Percentiles rank a stretch among this genome's conserved stretches.
phyloP scores from a whole-genome alignment of 2,797 vertebrate species.

The Mormyrus proboscirostris region DNA sequence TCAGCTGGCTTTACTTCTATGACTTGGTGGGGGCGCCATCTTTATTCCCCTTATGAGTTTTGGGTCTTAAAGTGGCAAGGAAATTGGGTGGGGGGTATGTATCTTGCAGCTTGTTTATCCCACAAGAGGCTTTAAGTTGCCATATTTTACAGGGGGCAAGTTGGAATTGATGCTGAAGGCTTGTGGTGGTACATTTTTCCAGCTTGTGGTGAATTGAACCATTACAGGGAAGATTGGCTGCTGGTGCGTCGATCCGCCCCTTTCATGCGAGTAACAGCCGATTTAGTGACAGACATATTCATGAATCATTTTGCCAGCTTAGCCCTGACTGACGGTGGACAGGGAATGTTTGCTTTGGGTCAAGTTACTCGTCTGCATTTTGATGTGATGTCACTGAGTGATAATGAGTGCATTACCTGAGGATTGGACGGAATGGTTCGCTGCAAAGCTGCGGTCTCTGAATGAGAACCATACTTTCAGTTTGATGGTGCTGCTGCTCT shows the following conservation, averaged over 20 bases:
- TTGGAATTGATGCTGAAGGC: neutral
- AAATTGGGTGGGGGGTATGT: neutral
- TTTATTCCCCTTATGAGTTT: neutral
- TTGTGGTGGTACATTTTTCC: neutral
- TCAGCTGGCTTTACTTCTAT: neutral
- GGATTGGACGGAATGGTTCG: neutral
- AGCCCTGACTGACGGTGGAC: neutral
- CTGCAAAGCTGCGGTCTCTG: neutral
- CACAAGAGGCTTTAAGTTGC: neutral
- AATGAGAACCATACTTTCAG: neutral
- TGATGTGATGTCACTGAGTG: neutral
- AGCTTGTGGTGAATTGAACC: neutral
- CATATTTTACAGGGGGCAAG: neutral
- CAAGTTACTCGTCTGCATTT: neutral
- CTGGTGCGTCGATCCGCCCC: neutral
- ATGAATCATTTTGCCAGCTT: neutral
- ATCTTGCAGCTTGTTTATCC: neutral
- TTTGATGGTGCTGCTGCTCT: neutral
- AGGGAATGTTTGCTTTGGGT: neutral
- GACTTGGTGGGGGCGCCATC: neutral
- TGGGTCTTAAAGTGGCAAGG: neutral
- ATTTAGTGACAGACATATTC: neutral
- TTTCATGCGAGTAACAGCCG: neutral
- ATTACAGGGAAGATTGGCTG: neutral
- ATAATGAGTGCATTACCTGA: neutral